Evolutionary conservation across 2,888 invertebrate genomes (phyloP), one percentile per base, ranked within the genome.

Genomic region (Thereva nobilitata): DNA sequence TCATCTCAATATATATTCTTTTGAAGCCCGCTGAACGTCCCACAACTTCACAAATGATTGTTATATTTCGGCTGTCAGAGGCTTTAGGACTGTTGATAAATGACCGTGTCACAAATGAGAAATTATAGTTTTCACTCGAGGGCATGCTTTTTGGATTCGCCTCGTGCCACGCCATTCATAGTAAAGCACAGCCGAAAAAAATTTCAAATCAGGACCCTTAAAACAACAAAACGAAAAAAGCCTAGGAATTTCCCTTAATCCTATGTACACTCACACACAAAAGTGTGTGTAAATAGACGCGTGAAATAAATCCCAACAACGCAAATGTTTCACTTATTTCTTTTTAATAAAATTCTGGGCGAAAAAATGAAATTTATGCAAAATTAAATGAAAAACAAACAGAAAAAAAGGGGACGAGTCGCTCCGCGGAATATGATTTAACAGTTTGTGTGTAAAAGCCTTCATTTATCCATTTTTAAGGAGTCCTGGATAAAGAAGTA

Each of bases 301-400:
- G 53, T 38, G 10, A 38, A 53, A 53, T 8, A 53, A 40, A n/a
- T 53, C 53, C 10, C 37, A 53, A n/a, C 37, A 38, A 40, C 23
- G 4, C 10, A 53, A 53, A n/a, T 40, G 5, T 40, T 38, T n/a
- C 38, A 6, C 40, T 23, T 23, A 37, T 53, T 38, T n/a, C 40
- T 4, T 4, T 12, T 53, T 47, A 6, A 3, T 10, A 35, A 59
- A 47, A 23, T 37, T 44, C 56, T 38, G 6, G 55, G 41, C 38
- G 41, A 37, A 61, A 50, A 50, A 61, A 37, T 49, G 23, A 61
- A 61, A 61, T 61, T 50, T 61, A 61, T 61, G 61, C 61, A 50
- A 61, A 61, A 50, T 61, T 61, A 61, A 61, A 61, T 61, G 61
- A 61, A 61, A 61, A 40, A 41, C 50, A 61, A 61, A 50, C 61